Percentiles rank a stretch among this genome's conserved stretches.
These are phyloP conservation scores for Corythornis vintsioides DNA, from an alignment of 2,113 vertebrate species.

Conservation along the genomic window DNA sequence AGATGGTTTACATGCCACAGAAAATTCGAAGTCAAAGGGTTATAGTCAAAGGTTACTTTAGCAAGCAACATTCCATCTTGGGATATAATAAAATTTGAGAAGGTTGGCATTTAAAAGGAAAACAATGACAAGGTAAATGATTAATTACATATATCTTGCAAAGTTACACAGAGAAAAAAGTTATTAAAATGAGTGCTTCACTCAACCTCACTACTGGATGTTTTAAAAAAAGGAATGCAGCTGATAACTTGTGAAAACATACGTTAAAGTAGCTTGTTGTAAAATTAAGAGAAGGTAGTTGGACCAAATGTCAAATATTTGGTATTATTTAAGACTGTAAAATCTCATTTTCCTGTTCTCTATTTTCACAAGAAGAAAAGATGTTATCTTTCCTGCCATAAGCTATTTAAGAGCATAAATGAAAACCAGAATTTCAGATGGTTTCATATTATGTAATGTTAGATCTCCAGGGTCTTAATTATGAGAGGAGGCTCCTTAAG, in stretches of 20 bases:
- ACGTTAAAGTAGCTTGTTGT: neutral
- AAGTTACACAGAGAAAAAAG: neutral
- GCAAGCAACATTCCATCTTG: neutral
- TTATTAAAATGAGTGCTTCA: neutral
- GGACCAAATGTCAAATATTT: neutral
- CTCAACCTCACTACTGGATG: accelerated
- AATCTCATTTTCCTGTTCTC: neutral
- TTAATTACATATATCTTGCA: neutral
- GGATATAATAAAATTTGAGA: neutral
- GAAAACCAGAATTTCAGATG: neutral
- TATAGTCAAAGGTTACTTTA: slow-evolving; percentile 24
- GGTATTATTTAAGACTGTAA: neutral
- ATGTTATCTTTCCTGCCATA: neutral
- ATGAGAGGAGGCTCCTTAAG: neutral
- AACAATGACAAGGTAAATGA: neutral
- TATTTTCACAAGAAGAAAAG: neutral
- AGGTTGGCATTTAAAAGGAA: neutral
- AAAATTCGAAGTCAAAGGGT: slow-evolving; percentile 22
- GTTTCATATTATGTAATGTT: neutral
- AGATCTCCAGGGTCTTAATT: neutral
- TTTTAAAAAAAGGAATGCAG: neutral
- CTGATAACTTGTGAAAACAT: neutral
- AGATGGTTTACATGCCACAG: neutral
- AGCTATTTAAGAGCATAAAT: neutral
- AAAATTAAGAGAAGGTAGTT: neutral